Evolutionary conservation across 1,140 invertebrate species (phyloP).

Genomic region (Protaetia brevitarsis): DNA sequence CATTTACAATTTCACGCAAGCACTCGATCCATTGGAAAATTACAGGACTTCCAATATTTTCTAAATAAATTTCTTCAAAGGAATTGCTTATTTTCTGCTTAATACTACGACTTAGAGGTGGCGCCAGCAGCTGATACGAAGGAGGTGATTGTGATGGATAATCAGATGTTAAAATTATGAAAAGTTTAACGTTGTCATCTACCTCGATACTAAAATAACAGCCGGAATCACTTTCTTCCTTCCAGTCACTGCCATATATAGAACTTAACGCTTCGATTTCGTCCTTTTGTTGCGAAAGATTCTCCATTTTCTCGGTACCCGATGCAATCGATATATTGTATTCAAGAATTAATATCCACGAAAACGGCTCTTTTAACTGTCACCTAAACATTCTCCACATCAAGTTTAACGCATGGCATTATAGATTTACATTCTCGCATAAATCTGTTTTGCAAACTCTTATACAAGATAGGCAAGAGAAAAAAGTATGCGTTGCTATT

Average conservation of each 20-base stretch:
- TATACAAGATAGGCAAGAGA: too few species aligned
- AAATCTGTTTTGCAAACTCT: too few species aligned
- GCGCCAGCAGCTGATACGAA: conserved; percentile 69
- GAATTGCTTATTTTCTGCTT: conserved; percentile 56
- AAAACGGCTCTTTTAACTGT: background rate
- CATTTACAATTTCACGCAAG: conserved; percentile 60
- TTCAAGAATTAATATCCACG: background rate
- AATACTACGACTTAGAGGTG: conserved; percentile 59
- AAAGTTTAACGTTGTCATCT: conserved; percentile 52
- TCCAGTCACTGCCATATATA: conserved; percentile 74
- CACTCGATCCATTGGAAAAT: conserved; percentile 75
- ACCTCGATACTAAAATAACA: conserved; percentile 59
- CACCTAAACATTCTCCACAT: conserved; percentile 6
- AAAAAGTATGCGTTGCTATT: too few species aligned
- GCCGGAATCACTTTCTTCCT: conserved; percentile 56
- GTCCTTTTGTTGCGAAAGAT: conserved; percentile 50
- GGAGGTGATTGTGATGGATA: conserved; percentile 68
- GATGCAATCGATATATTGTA: background rate
- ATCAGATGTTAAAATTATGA: conserved; percentile 59
- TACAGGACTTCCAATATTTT: conserved; percentile 67
- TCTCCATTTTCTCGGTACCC: conserved; percentile 28
- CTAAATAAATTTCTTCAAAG: too few species aligned
- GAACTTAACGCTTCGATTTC: conserved; percentile 71
- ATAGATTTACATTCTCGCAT: too few species aligned
- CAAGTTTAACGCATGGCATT: too few species aligned